phyloP scores from a whole-genome alignment of 2,797 vertebrate species.

The Anableps anableps region DNA sequence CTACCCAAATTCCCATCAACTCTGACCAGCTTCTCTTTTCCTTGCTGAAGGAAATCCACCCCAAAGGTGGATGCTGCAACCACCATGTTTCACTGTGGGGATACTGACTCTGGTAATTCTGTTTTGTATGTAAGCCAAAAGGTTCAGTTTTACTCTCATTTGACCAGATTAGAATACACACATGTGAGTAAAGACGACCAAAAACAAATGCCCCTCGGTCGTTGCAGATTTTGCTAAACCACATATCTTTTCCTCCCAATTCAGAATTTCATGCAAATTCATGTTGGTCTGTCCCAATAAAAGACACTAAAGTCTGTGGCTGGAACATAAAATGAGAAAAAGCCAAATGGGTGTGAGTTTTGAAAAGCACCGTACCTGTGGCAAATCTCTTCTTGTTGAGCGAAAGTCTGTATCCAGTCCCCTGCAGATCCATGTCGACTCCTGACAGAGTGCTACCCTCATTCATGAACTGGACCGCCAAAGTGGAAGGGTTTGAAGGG shows the following conservation, averaged over 20 bases:
- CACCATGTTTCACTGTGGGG: too few relatives aligned
- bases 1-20: too few relatives aligned
- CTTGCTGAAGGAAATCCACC: too few relatives aligned
- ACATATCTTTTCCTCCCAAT: background rate
- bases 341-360: background rate
- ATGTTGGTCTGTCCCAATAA: background rate
- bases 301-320: background rate
- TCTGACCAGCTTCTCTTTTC: too few relatives aligned
- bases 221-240: background rate
- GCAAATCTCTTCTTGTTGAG: slow-evolving; percentile 96
- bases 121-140: too few relatives aligned
- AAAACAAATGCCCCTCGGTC: background rate
- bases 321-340: too few relatives aligned
- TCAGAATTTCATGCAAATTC: background rate
- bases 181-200: background rate
- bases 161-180: too few relatives aligned
- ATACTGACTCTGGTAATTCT: too few relatives aligned
- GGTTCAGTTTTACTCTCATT: too few relatives aligned
- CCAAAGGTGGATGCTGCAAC: too few relatives aligned
- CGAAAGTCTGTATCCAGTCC: slow-evolving; percentile 92
- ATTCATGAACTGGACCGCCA: slow-evolving; percentile 94
- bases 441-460: slow-evolving; percentile 95
- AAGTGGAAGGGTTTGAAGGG: slow-evolving; percentile 90
- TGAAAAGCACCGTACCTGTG: slow-evolving; percentile 81
- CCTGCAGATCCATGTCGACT: slow-evolving; percentile 90